A percentile compares a stretch with the other conserved stretches of the same genome.
These are phyloP conservation scores for Dendrolimus kikuchii DNA, from an alignment of 1,140 invertebrate genomes.

Conservation along the genomic window DNA sequence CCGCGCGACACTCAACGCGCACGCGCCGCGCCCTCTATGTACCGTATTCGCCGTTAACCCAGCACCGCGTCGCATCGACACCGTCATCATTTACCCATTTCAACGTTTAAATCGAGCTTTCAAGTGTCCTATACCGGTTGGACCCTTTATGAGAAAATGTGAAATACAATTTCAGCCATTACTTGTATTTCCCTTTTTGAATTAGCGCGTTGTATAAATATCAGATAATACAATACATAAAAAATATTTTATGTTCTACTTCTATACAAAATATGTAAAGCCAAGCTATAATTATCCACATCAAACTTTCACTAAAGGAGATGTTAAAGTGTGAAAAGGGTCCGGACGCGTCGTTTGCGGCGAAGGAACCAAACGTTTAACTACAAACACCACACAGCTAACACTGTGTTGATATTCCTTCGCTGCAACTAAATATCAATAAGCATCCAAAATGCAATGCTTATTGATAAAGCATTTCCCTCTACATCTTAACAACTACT, in stretches of 20 bases:
- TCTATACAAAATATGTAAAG: too few species aligned
- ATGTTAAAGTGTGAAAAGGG: conserved; percentile 26
- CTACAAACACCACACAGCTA: not conserved
- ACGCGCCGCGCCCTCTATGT: not conserved
- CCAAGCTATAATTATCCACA: too few species aligned
- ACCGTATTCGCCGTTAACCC: too few species aligned
- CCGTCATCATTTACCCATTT: not conserved
- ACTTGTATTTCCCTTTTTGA: conserved; percentile 4
- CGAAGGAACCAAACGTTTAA: conserved; percentile 14
- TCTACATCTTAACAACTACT: conserved; percentile 33
- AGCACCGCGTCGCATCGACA: not conserved
- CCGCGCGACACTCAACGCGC: not conserved
- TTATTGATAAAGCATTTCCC: conserved; percentile 25
- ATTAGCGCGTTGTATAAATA: not conserved
- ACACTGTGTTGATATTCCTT: conserved; percentile 8
- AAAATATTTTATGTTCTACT: too few species aligned
- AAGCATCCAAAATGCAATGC: conserved; percentile 7
- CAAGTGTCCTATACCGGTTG: too few species aligned
- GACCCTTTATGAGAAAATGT: too few species aligned
- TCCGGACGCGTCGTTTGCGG: conserved; percentile 12
- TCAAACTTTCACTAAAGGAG: conserved; percentile 3
- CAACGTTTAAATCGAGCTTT: too few species aligned
- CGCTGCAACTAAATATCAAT: conserved; percentile 7
- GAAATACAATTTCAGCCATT: too few species aligned
- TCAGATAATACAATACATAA: too few species aligned